These are phyloP conservation scores for Gobio gobio DNA, from an alignment of 2,113 vertebrate genomes.

Conservation along the genomic window DNA sequence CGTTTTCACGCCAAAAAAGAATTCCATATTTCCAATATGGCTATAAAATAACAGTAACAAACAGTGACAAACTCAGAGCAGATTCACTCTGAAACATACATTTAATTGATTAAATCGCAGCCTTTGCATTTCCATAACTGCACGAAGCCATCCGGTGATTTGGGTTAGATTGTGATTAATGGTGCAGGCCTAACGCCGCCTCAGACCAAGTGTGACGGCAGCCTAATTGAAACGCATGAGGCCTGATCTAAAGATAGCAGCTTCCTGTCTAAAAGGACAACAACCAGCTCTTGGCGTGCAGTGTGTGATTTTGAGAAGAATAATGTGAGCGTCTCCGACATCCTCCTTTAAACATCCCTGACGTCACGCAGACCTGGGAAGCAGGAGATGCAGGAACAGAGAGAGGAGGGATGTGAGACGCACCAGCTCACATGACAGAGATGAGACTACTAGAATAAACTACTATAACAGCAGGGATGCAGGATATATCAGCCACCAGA, in stretches of 20 bases:
- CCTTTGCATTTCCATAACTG: neutral
- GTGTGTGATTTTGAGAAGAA: neutral
- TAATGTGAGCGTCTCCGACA: neutral
- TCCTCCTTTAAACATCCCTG: neutral
- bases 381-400: neutral
- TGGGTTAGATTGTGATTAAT: neutral
- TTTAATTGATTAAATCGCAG: neutral
- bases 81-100: neutral
- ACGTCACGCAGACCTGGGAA: neutral
- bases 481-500: too few relatives aligned
- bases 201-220: neutral
- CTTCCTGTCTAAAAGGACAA: neutral
- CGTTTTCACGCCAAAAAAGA: too few relatives aligned
- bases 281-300: neutral
- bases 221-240: neutral
- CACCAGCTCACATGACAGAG: neutral
- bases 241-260: neutral
- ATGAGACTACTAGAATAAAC: neutral
- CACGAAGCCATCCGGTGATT: neutral
- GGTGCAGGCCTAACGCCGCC: neutral
- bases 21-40: too few relatives aligned
- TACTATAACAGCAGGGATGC: neutral
- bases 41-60: too few relatives aligned
- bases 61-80: neutral
- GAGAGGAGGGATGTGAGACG: conserved; percentile 3